A percentile compares a stretch with the other conserved stretches of the same genome.
Conservation (phyloP, 2,797 vertebrate species). For the Onychomys leucogaster region DNA sequence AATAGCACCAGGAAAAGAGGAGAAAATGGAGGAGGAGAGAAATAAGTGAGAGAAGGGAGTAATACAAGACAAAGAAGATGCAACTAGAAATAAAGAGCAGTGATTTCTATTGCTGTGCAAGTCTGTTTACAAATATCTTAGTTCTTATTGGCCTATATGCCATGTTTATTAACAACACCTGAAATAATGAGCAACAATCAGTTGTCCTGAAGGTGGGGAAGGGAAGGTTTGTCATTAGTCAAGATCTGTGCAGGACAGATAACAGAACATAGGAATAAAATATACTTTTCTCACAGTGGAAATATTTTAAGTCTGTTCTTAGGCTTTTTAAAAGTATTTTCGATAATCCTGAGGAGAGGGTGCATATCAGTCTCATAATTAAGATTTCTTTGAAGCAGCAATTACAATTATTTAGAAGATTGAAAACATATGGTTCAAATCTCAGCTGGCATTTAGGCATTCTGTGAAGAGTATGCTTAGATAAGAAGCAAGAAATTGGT, state of each 20-base stretch:
- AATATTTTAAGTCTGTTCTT: constrained; percentile 39
- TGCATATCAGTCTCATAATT: constrained; percentile 22
- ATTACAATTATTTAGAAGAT: background rate
- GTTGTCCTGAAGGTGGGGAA: background rate
- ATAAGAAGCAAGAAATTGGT: background rate
- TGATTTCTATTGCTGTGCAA: constrained; percentile 6
- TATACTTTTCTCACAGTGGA: background rate
- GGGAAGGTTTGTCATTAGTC: constrained; percentile 15
- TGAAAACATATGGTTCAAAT: background rate
- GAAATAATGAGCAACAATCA: background rate
- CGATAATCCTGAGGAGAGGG: constrained; percentile 24
- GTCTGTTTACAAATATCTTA: background rate
- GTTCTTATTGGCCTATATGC: background rate
- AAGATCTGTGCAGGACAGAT: background rate
- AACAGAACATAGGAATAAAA: background rate
- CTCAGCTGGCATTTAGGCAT: background rate
- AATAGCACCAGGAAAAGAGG: background rate
- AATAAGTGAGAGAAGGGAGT: background rate
- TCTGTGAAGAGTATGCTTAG: background rate
- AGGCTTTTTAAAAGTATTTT: background rate
- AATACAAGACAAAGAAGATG: background rate
- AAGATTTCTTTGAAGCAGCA: constrained; percentile 38
- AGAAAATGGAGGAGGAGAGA: background rate
- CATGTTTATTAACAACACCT: constrained; percentile 5
- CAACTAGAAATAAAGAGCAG: background rate